These are phyloP conservation scores for Lumbricus terrestris DNA, from an alignment of 2,888 invertebrate species.

Conservation along the genomic window DNA sequence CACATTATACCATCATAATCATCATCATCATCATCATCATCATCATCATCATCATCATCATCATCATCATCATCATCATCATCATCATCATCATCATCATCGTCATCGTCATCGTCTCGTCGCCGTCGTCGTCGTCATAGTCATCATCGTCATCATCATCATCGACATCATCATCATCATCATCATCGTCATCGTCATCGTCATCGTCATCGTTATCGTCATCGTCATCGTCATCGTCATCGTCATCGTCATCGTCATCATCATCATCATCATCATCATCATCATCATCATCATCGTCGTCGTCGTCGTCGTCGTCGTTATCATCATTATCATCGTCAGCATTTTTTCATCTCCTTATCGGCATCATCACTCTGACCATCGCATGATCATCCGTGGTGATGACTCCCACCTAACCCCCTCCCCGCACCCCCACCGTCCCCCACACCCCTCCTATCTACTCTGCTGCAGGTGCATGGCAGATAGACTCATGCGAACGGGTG, in stretches of 20 bases:
- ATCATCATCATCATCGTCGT: not conserved
- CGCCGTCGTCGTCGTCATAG: too few species aligned
- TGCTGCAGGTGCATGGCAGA: not conserved
- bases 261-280: too few species aligned
- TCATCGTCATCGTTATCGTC: not conserved
- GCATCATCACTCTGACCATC: too few species aligned
- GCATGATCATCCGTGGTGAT: not conserved
- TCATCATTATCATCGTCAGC: too few species aligned
- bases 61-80: not conserved
- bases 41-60: not conserved
- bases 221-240: too few species aligned
- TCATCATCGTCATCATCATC: slow-evolving; percentile 15
- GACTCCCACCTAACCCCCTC: too few species aligned
- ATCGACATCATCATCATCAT: not conserved
- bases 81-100: too few species aligned
- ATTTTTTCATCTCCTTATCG: not conserved
- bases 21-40: not conserved
- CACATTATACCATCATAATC: not conserved
- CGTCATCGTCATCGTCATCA: too few species aligned
- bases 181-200: too few species aligned
- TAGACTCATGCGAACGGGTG: not conserved
- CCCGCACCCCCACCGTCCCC: not conserved
- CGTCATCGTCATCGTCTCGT: too few species aligned
- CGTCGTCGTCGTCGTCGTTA: not conserved
- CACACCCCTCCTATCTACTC: not conserved